Conservation (phyloP, 2,888 invertebrate species). For the Microctonus aethiopoides region DNA sequence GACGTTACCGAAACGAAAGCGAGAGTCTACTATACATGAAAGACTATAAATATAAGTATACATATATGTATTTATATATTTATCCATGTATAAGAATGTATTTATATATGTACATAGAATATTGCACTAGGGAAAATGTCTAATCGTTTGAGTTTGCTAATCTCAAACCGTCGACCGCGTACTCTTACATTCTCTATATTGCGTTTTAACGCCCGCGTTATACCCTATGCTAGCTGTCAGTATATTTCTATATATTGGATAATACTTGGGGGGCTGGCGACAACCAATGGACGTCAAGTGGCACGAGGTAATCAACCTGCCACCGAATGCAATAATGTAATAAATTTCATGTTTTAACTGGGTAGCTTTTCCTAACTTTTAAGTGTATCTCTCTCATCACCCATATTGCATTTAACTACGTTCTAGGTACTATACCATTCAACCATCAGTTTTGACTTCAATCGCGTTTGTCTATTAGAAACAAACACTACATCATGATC, state of each 20-base stretch:
- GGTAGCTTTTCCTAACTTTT: constrained; percentile 53
- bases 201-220: constrained; percentile 18
- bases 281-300: constrained; percentile 64
- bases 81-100: too few species aligned
- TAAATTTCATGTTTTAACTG: constrained; percentile 42
- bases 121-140: constrained; percentile 4
- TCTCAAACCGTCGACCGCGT: background rate
- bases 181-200: constrained; percentile 23
- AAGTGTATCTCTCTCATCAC: constrained; percentile 42
- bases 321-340: constrained; percentile 59
- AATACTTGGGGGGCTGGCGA: constrained; percentile 10
- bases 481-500: constrained; percentile 51
- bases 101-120: too few species aligned
- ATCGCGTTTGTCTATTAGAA: constrained; percentile 51
- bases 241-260: background rate
- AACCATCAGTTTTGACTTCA: constrained; percentile 36
- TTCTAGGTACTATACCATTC: background rate
- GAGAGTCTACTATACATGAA: background rate
- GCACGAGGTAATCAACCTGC: constrained; percentile 64
- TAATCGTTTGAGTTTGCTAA: constrained; percentile 14
- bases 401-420: constrained; percentile 35
- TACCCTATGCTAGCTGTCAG: background rate
- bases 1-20: background rate
- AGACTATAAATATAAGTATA: background rate
- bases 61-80: background rate